Conservation (phyloP, 2,797 vertebrate species). For the Pelobates cultripes region DNA sequence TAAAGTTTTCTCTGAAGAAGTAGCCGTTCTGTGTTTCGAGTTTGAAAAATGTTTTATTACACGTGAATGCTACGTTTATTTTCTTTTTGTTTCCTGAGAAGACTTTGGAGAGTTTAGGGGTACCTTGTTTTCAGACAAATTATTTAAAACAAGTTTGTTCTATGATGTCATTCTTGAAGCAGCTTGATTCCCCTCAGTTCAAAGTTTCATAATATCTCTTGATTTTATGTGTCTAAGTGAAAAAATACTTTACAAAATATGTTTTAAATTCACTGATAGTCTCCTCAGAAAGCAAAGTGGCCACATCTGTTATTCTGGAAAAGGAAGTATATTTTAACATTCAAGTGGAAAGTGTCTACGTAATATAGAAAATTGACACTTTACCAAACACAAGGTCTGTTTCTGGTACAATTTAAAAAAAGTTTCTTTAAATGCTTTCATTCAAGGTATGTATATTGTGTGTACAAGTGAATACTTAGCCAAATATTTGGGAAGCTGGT, state of each 20-base stretch:
- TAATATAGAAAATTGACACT: not conserved
- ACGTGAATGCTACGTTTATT: not conserved
- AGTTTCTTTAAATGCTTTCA: not conserved
- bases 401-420: not conserved
- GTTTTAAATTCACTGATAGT: constrained; percentile 15
- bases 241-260: not conserved
- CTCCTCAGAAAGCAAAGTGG: not conserved
- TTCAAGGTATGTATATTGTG: not conserved
- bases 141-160: not conserved
- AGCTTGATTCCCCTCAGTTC: constrained; percentile 22
- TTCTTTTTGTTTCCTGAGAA: constrained; percentile 25
- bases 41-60: not conserved
- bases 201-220: not conserved
- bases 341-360: not conserved
- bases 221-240: not conserved
- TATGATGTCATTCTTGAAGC: constrained; percentile 11
- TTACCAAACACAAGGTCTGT: not conserved
- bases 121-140: constrained; percentile 27
- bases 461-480: not conserved
- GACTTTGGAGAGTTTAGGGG: constrained; percentile 53
- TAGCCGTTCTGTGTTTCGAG: constrained; percentile 44
- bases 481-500: not conserved
- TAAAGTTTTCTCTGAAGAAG: constrained; percentile 30
- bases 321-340: not conserved
- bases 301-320: not conserved